Evolutionary conservation across 2,797 vertebrate species (phyloP).

Genomic region (Halcyon leucocephala): DNA sequence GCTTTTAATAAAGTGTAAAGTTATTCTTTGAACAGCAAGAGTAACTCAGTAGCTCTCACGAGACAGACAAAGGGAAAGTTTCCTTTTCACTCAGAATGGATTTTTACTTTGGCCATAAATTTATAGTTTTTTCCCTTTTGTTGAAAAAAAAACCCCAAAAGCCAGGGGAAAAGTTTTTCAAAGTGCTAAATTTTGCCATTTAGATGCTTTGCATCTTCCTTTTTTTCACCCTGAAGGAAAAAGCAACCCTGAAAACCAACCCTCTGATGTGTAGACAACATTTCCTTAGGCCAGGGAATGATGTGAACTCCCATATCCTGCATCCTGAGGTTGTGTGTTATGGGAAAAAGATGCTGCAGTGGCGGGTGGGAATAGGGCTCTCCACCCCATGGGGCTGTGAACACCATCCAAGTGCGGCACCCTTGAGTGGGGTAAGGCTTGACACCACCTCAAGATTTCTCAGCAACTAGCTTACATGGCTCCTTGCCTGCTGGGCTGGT

Average conservation of each 20-base stretch:
- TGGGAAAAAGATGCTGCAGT: not conserved
- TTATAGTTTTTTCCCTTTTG: not conserved
- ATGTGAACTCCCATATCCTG: not conserved
- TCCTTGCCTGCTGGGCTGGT: not conserved
- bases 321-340: not conserved
- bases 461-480: accelerated
- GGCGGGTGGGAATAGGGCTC: not conserved
- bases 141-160: not conserved
- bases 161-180: not conserved
- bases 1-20: not conserved
- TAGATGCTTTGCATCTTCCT: not conserved
- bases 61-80: not conserved
- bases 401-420: not conserved
- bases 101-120: not conserved
- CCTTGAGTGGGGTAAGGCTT: not conserved
- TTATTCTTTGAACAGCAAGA: not conserved
- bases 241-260: not conserved
- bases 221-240: not conserved
- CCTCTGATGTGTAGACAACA: not conserved
- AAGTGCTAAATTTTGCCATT: not conserved
- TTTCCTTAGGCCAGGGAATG: not conserved
- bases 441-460: not conserved
- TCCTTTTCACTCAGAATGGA: not conserved
- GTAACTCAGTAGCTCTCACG: not conserved
- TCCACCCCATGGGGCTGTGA: not conserved